A percentile compares a stretch with the other conserved stretches of the same genome.
These are phyloP conservation scores for Zoanthus sociatus DNA, from an alignment of 92 coral and sea anemone species.

Conservation along the genomic window DNA sequence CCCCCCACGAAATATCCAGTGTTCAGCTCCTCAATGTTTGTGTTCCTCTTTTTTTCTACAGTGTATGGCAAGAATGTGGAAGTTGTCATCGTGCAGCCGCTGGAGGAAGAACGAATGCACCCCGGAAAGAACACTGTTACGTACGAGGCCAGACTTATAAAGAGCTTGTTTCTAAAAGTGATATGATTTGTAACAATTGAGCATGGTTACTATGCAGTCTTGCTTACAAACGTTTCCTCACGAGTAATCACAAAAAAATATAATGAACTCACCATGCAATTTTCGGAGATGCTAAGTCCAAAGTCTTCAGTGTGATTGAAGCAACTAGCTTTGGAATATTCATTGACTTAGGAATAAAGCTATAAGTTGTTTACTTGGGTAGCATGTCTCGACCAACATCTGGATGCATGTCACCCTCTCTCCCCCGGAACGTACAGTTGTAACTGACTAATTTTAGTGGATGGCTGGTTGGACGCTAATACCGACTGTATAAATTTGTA, in stretches of 20 bases:
- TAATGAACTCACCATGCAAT: too few species aligned
- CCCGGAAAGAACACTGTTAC: conserved; percentile 99
- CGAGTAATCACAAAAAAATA: neutral
- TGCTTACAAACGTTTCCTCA: neutral
- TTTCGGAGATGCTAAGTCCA: too few species aligned
- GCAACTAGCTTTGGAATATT: too few species aligned
- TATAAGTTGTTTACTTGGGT: too few species aligned
- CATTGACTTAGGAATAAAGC: too few species aligned
- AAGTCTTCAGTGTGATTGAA: too few species aligned
- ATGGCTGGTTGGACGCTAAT: too few species aligned
- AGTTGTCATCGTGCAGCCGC: conserved; percentile 92
- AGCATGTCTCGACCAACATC: too few species aligned
- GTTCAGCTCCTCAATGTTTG: neutral
- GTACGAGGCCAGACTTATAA: conserved; percentile 91
- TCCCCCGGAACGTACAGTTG: too few species aligned
- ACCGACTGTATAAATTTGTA: neutral
- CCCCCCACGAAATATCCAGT: too few species aligned
- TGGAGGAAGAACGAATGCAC: conserved; percentile 94
- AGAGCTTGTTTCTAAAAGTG: conserved; percentile 90
- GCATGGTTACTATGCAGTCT: neutral
- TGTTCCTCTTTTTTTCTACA: conserved; percentile 29
- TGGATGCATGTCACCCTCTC: too few species aligned
- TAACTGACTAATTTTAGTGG: too few species aligned
- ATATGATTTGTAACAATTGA: conserved; percentile 41
- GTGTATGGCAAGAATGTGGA: conserved; percentile 97